Evolutionary conservation across 2,888 invertebrate species (phyloP).

Genomic region (Anaspis maculata): DNA sequence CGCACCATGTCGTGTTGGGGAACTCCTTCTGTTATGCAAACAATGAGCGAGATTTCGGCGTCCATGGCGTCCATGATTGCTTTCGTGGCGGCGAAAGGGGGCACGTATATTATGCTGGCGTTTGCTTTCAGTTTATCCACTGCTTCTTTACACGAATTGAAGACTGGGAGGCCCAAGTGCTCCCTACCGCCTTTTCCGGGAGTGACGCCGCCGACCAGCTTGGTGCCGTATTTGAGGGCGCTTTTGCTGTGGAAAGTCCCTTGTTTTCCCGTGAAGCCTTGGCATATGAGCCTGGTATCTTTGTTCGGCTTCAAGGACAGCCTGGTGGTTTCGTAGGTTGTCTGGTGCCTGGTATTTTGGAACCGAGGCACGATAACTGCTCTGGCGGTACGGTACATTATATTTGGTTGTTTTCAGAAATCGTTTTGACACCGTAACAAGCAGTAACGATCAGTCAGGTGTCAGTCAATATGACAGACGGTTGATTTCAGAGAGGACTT

Average conservation of each 20-base stretch:
- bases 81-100: constrained; percentile 59
- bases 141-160: constrained; percentile 55
- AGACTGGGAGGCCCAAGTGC: constrained; percentile 68
- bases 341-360: too few species aligned
- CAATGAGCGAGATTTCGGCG: constrained; percentile 67
- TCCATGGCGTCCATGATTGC: constrained; percentile 69
- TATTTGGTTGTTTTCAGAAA: too few species aligned
- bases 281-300: constrained; percentile 66
- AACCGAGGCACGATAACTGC: too few species aligned
- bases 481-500: too few species aligned
- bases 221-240: constrained; percentile 72
- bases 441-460: too few species aligned
- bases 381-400: too few species aligned
- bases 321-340: constrained; percentile 6
- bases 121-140: constrained; percentile 58
- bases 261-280: constrained; percentile 76
- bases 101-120: constrained; percentile 72
- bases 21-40: constrained; percentile 51
- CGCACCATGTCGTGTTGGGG: constrained; percentile 70
- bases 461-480: too few species aligned
- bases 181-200: constrained; percentile 74
- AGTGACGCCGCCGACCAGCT: constrained; percentile 71
- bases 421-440: too few species aligned
- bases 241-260: constrained; percentile 61
- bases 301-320: constrained; percentile 15